A percentile compares a stretch with the other conserved stretches of the same genome.
Evolutionary conservation across 2,113 vertebrate genomes (phyloP).

Genomic region (Coracopsis vasa): DNA sequence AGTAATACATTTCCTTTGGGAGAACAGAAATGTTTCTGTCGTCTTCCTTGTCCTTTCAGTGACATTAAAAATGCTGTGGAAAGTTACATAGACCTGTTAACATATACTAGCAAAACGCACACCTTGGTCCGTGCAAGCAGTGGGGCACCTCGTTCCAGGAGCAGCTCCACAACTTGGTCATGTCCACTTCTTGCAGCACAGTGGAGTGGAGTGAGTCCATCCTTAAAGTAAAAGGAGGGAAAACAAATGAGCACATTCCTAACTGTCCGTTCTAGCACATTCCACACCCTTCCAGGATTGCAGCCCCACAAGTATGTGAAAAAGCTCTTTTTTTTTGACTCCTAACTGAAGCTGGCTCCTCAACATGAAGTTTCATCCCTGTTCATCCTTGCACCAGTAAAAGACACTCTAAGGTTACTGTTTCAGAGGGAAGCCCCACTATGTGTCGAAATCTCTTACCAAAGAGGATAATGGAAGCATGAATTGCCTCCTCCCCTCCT

Average conservation of each 20-base stretch:
- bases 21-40: neutral
- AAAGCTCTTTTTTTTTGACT: neutral
- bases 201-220: slow-evolving; percentile 94
- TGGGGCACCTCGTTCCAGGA: slow-evolving; percentile 92
- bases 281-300: neutral
- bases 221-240: slow-evolving; percentile 74
- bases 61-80: neutral
- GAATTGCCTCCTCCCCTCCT: neutral
- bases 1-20: neutral
- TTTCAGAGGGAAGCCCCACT: neutral
- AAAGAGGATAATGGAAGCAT: neutral
- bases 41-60: neutral
- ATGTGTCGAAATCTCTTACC: neutral
- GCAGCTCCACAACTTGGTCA: slow-evolving; percentile 90
- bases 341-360: neutral
- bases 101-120: neutral
- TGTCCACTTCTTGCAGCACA: slow-evolving; percentile 96
- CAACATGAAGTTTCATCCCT: neutral
- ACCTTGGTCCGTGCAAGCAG: slow-evolving; percentile 97
- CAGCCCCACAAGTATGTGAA: neutral
- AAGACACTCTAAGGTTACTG: neutral
- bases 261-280: neutral
- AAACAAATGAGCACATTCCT: neutral
- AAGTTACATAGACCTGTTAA: neutral
- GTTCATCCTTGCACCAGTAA: neutral